These are phyloP conservation scores for Neofelis nebulosa DNA, from an alignment of 2,113 vertebrate species.

Conservation along the genomic window DNA sequence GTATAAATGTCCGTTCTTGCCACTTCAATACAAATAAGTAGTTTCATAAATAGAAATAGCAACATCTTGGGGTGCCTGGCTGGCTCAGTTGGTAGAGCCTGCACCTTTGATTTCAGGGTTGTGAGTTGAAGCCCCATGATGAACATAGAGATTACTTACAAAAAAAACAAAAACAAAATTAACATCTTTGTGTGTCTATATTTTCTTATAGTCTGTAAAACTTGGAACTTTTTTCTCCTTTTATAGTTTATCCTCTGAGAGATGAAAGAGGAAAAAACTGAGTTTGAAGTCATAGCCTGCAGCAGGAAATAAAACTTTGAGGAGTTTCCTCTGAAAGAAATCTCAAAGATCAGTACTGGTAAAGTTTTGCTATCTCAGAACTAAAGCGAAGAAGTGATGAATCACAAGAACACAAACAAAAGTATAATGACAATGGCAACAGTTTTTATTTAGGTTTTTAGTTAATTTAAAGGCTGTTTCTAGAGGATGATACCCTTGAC, in stretches of 20 bases:
- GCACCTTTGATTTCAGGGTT: neutral
- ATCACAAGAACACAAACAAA: neutral
- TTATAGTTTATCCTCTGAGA: neutral
- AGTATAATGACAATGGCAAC: neutral
- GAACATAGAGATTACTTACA: neutral
- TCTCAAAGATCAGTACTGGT: neutral
- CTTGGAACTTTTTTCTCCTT: neutral
- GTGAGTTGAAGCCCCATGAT: neutral
- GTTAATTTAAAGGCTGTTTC: neutral
- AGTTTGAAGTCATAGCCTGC: conserved; percentile 1
- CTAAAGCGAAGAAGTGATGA: neutral
- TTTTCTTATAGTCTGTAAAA: neutral
- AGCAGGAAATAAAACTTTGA: neutral
- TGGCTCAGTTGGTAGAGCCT: neutral
- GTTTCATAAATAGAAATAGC: conserved; percentile 17
- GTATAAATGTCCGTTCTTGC: neutral
- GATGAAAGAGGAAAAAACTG: neutral
- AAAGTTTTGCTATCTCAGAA: neutral
- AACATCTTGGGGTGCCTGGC: neutral
- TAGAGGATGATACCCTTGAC: too few relatives aligned
- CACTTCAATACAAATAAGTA: neutral
- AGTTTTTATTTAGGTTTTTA: neutral
- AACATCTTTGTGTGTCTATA: neutral
- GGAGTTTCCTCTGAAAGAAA: neutral
- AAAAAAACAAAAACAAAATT: neutral